Percentiles rank a stretch among this genome's conserved stretches.
Evolutionary conservation across 2,113 vertebrate genomes (phyloP).

Genomic region (Rhizomys pruinosus): DNA sequence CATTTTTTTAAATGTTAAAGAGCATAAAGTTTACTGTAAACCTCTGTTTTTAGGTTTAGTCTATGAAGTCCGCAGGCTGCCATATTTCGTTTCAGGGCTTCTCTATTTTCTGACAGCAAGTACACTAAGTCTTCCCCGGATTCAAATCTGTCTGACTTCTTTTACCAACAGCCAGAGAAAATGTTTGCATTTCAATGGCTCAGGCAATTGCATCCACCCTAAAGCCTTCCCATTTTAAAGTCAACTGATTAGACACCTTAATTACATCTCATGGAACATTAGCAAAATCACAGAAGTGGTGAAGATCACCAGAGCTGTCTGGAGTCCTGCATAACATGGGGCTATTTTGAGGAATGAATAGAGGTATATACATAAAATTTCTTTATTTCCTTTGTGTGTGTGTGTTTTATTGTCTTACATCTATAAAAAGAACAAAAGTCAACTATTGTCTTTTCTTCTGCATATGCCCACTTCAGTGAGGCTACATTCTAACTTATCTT

Average conservation of each 20-base stretch:
- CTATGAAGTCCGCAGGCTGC: neutral
- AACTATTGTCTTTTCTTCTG: neutral
- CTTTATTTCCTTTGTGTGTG: no score
- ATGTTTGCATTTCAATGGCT: neutral
- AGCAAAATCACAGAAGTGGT: neutral
- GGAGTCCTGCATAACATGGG: neutral
- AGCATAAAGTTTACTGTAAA: neutral
- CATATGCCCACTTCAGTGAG: neutral
- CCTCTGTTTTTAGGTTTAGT: neutral
- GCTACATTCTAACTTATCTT: constrained; percentile 25
- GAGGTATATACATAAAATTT: neutral
- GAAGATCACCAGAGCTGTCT: neutral
- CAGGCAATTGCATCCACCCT: neutral
- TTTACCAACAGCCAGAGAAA: constrained; percentile 32
- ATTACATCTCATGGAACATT: neutral
- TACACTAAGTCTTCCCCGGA: neutral
- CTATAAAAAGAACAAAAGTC: neutral
- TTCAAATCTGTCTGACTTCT: constrained; percentile 18
- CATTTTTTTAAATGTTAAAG: neutral
- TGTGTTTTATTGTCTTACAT: no score
- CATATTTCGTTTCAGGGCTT: neutral
- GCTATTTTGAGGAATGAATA: neutral
- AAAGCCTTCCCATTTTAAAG: neutral
- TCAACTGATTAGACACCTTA: neutral
- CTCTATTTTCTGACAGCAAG: neutral